Evolutionary conservation across 2,113 vertebrate genomes (phyloP), one percentile per base, ranked within the genome.

Genomic region (Azemiops feae): DNA sequence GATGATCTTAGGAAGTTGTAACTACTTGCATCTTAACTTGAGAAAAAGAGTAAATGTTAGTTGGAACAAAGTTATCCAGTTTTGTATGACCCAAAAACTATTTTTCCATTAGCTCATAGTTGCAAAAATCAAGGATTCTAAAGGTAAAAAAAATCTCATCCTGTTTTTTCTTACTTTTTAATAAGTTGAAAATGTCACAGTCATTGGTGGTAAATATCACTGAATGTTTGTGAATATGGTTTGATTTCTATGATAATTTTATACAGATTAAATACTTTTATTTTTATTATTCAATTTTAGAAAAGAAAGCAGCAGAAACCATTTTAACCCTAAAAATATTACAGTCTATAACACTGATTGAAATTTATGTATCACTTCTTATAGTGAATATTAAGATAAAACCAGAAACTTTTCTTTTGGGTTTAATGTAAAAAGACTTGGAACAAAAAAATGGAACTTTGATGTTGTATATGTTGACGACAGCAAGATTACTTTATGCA

Each of bases 131-230:
- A 43, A 91, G 52, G 93, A 87, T 94, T 94, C 86, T 90, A 27
- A 93, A 93, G 74, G 45, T 27, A 86, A 22, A 47, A 47, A 74
- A 43, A 94, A 85, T 93, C 86, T 93, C 34, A 93, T 95, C 94
- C 54, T 87, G 91, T 92, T 81, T 95, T 96, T 96, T 92, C 94
- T 69, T 95, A 92, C 43, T 95, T 96, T 95, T 96, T 95, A 96
- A 95, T 85, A 96, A 94, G 92, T 92, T 94, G 92, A 94, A 97
- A 96, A 96, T 96, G 92, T 95, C 95, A 95, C 55, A 94, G 89
- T 16, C n/a, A 34, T 95, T 94, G 95, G 90, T 89, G 92, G 93
- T 85, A 97, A 97, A 95, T 96, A 97, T 93, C 95, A 94, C 93
- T 88, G 92, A 96, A 95, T 93, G 34, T 87, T 93, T 93, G 64